These are phyloP conservation scores for Ariolimax columbianus DNA, from an alignment of 2,888 invertebrate species.

Conservation along the genomic window DNA sequence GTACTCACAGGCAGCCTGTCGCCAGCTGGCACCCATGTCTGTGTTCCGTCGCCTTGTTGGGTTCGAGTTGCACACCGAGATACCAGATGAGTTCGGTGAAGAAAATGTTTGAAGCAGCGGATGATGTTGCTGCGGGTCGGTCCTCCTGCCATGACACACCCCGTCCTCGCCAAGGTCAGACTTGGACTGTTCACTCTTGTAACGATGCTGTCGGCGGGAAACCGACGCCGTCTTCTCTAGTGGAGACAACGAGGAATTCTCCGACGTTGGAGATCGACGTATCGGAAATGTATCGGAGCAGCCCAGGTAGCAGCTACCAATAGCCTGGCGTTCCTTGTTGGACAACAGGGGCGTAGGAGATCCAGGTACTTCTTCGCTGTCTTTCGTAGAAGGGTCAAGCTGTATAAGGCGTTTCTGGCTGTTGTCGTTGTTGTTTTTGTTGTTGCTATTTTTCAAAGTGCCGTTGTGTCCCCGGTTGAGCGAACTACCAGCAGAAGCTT, in stretches of 20 bases:
- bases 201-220: conserved; percentile 13
- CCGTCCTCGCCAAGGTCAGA: conserved; percentile 1
- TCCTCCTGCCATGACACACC: conserved; percentile 10
- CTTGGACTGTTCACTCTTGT: conserved; percentile 13
- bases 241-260: conserved; percentile 32
- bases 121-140: conserved; percentile 29
- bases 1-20: not conserved
- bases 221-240: not conserved
- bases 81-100: conserved; percentile 6
- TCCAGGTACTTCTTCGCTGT: conserved; percentile 40
- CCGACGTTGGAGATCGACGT: conserved; percentile 42
- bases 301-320: conserved; percentile 38
- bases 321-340: not conserved
- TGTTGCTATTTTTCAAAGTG: not conserved
- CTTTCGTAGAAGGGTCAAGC: not conserved
- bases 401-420: not conserved
- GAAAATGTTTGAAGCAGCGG: conserved; percentile 42
- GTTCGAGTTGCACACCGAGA: not conserved
- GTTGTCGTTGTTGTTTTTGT: conserved; percentile 4
- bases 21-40: conserved; percentile 49
- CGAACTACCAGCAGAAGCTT: not conserved
- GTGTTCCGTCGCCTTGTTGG: conserved; percentile 50
- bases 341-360: conserved; percentile 44
- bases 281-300: conserved; percentile 49
- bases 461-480: not conserved